A percentile compares a stretch with the other conserved stretches of the same genome.
phyloP scores from a whole-genome alignment of 2,888 invertebrate genomes.

The Netelia melanura region DNA sequence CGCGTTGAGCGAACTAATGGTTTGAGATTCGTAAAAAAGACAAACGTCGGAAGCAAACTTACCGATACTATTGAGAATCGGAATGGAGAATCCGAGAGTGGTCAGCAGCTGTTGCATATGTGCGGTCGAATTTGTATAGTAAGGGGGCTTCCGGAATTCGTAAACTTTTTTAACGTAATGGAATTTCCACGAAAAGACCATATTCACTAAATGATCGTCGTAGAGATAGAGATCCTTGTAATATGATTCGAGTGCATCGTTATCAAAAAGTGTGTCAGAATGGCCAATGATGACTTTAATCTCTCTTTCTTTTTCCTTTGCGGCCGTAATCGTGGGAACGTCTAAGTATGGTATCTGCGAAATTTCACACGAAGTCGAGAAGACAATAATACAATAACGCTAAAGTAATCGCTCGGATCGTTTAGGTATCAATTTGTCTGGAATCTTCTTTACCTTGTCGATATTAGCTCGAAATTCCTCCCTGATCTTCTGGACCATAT shows the following conservation, averaged over 20 bases:
- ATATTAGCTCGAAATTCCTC: conserved; percentile 95
- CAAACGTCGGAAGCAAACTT: conserved; percentile 74
- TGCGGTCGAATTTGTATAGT: conserved; percentile 86
- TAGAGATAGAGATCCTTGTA: conserved; percentile 87
- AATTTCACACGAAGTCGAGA: neutral
- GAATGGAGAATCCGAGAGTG: no score
- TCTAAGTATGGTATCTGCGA: conserved; percentile 96
- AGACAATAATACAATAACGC: neutral
- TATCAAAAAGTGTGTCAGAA: conserved; percentile 94
- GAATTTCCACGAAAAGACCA: conserved; percentile 85
- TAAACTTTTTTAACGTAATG: conserved; percentile 85
- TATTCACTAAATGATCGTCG: conserved; percentile 84
- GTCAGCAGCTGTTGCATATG: no score
- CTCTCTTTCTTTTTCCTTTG: conserved; percentile 91
- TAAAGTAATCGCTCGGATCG: neutral
- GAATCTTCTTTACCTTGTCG: conserved; percentile 88
- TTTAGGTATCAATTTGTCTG: conserved; percentile 87
- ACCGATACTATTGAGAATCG: conserved; percentile 82
- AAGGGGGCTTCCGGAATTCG: conserved; percentile 85
- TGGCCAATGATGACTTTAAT: conserved; percentile 97
- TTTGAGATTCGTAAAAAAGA: conserved; percentile 14
- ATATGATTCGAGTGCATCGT: conserved; percentile 92
- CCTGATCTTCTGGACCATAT: neutral
- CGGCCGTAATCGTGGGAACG: conserved; percentile 90
- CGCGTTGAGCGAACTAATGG: neutral